Evolutionary conservation across 2,888 invertebrate genomes (phyloP), one percentile per base, ranked within the genome.

Genomic region (Eledone cirrhosa): DNA sequence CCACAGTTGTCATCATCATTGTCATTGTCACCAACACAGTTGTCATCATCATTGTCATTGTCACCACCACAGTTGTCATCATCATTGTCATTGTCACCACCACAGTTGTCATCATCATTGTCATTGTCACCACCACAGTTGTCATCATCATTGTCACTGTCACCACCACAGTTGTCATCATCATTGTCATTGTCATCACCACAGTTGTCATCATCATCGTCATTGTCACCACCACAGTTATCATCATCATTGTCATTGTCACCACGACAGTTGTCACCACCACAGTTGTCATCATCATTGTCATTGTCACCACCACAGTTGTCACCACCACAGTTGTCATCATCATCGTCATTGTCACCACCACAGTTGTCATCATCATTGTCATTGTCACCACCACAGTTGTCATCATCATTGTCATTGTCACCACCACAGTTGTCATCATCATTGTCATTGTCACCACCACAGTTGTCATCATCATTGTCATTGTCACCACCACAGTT

Each of bases 61-160:
- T 53, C 53, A 53, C n/a, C 53, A 53, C n/a, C 53, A 53, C n/a
- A 19, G n/a, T 53, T n/a, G n/a, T 53, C 53, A 53, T 53, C 53
- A 53, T 53, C 53, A 53, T 53, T n/a, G n/a, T 53, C 53, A 53
- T 53, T 5, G n/a, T n/a, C 53, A 22, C 53, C 19, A 5, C 53
- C 53, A 19, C 19, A 53, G n/a, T n/a, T 53, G 2, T 53, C 53
- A 53, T 53, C 53, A 4, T 53, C 53, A 53, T 53, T n/a, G 5
- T 53, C 53, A 53, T 2, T n/a, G n/a, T 53, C 4, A 53, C n/a
- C 53, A 53, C n/a, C 53, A 53, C n/a, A 19, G n/a, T 53, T n/a
- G n/a, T 5, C 53, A 53, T 53, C 53, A 5, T 53, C 53, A n/a
- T 53, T n/a, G 4, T 53, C 53, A 5, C n/a, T n/a, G 4, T 53